Conservation (phyloP, 2,797 vertebrate genomes). For the Spinibarbus caldwelli region DNA sequence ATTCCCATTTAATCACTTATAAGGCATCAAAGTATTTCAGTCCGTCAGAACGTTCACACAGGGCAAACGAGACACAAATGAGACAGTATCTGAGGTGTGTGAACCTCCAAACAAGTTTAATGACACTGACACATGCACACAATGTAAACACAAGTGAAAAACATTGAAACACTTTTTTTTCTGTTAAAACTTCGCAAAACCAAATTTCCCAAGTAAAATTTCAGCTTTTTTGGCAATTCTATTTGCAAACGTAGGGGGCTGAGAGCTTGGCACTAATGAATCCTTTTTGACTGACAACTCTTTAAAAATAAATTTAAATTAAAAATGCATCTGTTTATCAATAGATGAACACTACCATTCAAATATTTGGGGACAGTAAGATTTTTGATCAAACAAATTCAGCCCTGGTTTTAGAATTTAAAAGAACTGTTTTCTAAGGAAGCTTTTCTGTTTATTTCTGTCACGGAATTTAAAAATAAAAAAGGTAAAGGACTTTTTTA, state of each 20-base stretch:
- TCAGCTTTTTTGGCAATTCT: background rate
- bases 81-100: background rate
- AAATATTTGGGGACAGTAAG: background rate
- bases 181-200: background rate
- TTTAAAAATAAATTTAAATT: background rate
- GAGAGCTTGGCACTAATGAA: background rate
- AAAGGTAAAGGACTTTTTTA: no score
- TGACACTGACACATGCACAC: conserved; percentile 19
- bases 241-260: background rate
- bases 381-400: background rate
- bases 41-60: background rate
- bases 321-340: background rate
- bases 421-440: background rate
- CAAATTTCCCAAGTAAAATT: background rate
- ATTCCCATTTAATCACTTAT: background rate
- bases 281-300: background rate
- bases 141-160: conserved; percentile 13
- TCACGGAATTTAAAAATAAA: no score
- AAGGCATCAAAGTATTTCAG: background rate
- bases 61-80: background rate
- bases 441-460: no score
- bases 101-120: background rate
- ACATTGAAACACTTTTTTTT: background rate
- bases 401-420: background rate
- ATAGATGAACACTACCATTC: background rate